Percentiles rank a stretch among this genome's conserved stretches.
These are phyloP conservation scores for Calephelis perditalis DNA, from an alignment of 2,888 invertebrate genomes.

Conservation along the genomic window DNA sequence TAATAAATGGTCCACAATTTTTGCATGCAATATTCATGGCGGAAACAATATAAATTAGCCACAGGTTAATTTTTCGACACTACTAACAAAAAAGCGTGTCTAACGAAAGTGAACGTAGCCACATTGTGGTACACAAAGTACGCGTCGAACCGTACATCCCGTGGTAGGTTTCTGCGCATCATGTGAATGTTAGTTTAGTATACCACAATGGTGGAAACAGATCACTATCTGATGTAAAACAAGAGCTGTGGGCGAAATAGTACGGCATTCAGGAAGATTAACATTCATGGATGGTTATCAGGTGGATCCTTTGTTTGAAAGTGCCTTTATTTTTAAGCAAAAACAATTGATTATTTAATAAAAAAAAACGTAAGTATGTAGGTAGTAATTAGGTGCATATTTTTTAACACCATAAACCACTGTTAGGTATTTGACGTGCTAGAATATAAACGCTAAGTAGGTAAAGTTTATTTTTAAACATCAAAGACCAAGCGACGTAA, in stretches of 20 bases:
- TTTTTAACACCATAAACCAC: no score
- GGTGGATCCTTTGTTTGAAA: constrained; percentile 34
- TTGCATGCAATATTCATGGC: constrained; percentile 21
- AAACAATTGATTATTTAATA: neutral
- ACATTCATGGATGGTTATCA: constrained; percentile 62
- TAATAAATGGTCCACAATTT: neutral
- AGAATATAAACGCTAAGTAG: no score
- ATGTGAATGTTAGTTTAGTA: constrained; percentile 2
- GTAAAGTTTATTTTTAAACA: no score
- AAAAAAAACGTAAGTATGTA: no score
- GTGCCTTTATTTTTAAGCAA: no score
- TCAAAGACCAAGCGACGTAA: no score
- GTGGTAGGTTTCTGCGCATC: constrained; percentile 37
- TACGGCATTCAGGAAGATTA: neutral
- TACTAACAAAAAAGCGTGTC: constrained; percentile 35
- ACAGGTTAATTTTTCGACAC: constrained; percentile 24
- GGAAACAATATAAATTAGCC: constrained; percentile 26
- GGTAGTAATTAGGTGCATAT: neutral
- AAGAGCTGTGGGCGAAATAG: constrained; percentile 2
- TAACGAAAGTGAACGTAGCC: constrained; percentile 61
- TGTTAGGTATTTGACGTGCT: no score
- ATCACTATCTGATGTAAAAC: constrained; percentile 7
- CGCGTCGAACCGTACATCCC: constrained; percentile 65
- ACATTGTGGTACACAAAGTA: constrained; percentile 47
- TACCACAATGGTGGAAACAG: constrained; percentile 5